Evolutionary conservation across 2,888 invertebrate species (phyloP).

Genomic region (Oscheius sp.): DNA sequence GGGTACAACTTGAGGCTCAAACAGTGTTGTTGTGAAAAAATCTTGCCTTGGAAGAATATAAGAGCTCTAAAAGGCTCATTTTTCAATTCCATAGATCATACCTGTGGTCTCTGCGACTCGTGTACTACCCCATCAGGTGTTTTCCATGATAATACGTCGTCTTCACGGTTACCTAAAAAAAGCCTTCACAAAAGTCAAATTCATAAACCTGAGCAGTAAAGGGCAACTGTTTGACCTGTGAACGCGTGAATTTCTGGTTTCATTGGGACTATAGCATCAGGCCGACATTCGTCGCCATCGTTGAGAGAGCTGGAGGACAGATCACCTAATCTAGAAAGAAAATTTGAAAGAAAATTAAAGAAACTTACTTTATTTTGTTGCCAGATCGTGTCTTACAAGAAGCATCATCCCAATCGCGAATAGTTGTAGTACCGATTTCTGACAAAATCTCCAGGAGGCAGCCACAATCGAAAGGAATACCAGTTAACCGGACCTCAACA

Average conservation of each 20-base stretch:
- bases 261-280: conserved; percentile 33
- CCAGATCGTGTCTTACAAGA: conserved; percentile 37
- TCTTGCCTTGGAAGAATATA: conserved; percentile 23
- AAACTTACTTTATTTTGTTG: conserved; percentile 38
- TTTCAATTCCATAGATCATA: conserved; percentile 9
- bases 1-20: conserved; percentile 36
- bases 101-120: conserved; percentile 28
- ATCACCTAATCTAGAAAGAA: conserved; percentile 21
- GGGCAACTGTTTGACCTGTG: conserved; percentile 35
- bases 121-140: conserved; percentile 28
- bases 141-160: conserved; percentile 36
- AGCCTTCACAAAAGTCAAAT: not conserved
- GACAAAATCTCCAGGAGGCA: conserved; percentile 33
- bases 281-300: conserved; percentile 35
- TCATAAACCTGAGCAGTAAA: conserved; percentile 35
- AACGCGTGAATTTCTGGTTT: conserved; percentile 31
- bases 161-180: conserved; percentile 15
- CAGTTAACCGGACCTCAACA: conserved; percentile 8
- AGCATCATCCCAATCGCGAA: conserved; percentile 42
- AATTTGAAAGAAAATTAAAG: no score
- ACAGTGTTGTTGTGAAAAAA: conserved; percentile 43
- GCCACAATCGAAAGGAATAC: conserved; percentile 37
- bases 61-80: conserved; percentile 5
- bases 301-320: conserved; percentile 6
- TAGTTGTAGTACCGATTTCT: conserved; percentile 35